These are phyloP conservation scores for Drosophila micromelanica DNA, from an alignment of 1,140 invertebrate species.

Conservation along the genomic window DNA sequence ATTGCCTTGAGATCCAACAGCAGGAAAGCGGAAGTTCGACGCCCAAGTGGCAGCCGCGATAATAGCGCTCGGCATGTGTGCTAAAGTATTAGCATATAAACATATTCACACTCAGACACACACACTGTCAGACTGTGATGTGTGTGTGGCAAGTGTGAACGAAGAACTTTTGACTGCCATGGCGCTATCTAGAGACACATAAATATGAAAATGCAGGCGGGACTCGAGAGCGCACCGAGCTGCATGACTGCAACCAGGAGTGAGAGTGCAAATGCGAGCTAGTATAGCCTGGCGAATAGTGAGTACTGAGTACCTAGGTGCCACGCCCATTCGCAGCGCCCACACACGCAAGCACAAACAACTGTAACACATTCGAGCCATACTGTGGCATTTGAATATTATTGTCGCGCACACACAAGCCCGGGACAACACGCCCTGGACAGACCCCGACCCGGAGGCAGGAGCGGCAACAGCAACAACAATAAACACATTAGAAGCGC, in stretches of 20 bases:
- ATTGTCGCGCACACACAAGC: slow-evolving; percentile 62
- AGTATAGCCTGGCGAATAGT: slow-evolving; percentile 16
- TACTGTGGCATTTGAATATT: slow-evolving; percentile 76
- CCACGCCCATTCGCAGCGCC: slow-evolving; percentile 52
- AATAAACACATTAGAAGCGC: slow-evolving; percentile 51
- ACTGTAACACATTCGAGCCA: slow-evolving; percentile 48
- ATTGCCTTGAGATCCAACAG: slow-evolving; percentile 59
- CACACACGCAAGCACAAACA: slow-evolving; percentile 30
- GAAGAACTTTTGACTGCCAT: slow-evolving; percentile 74
- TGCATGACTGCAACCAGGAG: slow-evolving; percentile 38
- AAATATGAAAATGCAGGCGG: slow-evolving; percentile 79
- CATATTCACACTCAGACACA: slow-evolving; percentile 48
- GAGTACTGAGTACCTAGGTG: slow-evolving; percentile 43
- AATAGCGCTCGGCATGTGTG: slow-evolving; percentile 78
- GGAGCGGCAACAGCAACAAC: slow-evolving; percentile 52
- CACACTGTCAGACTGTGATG: slow-evolving; percentile 8
- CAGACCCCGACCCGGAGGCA: slow-evolving; percentile 12
- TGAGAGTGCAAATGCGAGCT: slow-evolving; percentile 6
- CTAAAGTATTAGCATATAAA: slow-evolving; percentile 82
- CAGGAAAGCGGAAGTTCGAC: slow-evolving; percentile 76
- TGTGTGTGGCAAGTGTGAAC: slow-evolving; percentile 48
- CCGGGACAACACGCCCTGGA: slow-evolving; percentile 12
- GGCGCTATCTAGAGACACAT: slow-evolving; percentile 79
- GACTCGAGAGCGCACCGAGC: slow-evolving; percentile 47
- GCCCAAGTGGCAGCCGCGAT: slow-evolving; percentile 81